Percentiles rank a stretch among this genome's conserved stretches.
Evolutionary conservation across 1,140 invertebrate species (phyloP).

Genomic region (Panagrolaimus sp.): DNA sequence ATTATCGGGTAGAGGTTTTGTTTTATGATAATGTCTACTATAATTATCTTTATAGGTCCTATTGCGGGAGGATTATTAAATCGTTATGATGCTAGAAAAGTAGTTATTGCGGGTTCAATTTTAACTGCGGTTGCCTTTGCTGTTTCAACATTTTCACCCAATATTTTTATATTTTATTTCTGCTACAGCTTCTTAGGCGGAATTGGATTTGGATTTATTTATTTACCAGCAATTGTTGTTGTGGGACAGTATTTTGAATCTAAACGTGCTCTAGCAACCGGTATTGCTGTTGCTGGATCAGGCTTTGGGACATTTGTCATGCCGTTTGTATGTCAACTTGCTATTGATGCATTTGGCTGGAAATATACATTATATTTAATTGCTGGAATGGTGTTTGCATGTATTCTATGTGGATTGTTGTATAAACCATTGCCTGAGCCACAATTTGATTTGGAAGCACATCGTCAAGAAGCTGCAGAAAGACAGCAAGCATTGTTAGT

Average conservation of each 20-base stretch:
- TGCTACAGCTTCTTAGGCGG: constrained; percentile 76
- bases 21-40: constrained; percentile 13
- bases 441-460: constrained; percentile 26
- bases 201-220: constrained; percentile 78
- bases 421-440: constrained; percentile 70
- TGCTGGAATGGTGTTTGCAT: constrained; percentile 83
- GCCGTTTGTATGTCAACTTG: constrained; percentile 60
- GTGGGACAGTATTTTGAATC: constrained; percentile 83
- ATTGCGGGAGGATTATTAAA: constrained; percentile 89
- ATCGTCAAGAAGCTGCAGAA: constrained; percentile 23
- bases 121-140: constrained; percentile 79
- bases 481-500: constrained; percentile 35
- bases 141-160: constrained; percentile 76
- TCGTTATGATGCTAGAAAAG: constrained; percentile 83
- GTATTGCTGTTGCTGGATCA: constrained; percentile 70
- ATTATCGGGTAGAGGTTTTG: constrained; percentile 69
- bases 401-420: constrained; percentile 81
- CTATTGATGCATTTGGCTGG: constrained; percentile 62
- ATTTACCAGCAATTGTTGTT: constrained; percentile 78
- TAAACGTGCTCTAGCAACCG: constrained; percentile 40
- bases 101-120: constrained; percentile 81
- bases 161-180: constrained; percentile 80
- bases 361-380: constrained; percentile 79
- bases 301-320: constrained; percentile 78
- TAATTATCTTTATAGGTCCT: constrained; percentile 68